A percentile compares a stretch with the other conserved stretches of the same genome.
phyloP scores from a whole-genome alignment of 2,797 vertebrate species.

The Rallus crepitans region DNA sequence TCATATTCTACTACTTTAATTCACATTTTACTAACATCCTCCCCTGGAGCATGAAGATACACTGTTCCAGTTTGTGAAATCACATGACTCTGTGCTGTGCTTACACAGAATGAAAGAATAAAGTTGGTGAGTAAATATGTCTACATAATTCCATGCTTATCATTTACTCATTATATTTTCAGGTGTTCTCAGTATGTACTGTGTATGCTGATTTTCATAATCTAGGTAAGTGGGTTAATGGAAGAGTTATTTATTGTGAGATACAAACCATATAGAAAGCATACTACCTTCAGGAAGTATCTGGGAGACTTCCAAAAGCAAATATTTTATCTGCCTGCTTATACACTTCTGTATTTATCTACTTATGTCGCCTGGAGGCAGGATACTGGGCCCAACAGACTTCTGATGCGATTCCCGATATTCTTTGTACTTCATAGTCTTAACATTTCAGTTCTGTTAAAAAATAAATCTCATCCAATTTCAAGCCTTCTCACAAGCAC shows the following conservation, averaged over 20 bases:
- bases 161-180: neutral
- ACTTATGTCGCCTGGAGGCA: neutral
- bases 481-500: neutral
- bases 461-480: neutral
- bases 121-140: neutral
- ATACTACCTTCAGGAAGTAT: neutral
- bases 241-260: neutral
- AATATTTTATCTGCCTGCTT: neutral
- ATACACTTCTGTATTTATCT: neutral
- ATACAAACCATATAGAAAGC: neutral
- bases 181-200: neutral
- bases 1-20: neutral
- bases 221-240: neutral
- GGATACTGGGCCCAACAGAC: neutral
- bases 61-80: neutral
- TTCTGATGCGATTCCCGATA: neutral
- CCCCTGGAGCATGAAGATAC: neutral
- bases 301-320: slow-evolving; percentile 3
- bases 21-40: neutral
- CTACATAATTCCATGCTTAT: neutral
- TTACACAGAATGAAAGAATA: neutral
- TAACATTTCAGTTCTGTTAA: neutral
- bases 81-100: neutral
- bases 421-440: neutral
- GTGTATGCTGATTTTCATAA: neutral